phyloP scores from a whole-genome alignment of 2,797 vertebrate species.

The Vireo griseus region DNA sequence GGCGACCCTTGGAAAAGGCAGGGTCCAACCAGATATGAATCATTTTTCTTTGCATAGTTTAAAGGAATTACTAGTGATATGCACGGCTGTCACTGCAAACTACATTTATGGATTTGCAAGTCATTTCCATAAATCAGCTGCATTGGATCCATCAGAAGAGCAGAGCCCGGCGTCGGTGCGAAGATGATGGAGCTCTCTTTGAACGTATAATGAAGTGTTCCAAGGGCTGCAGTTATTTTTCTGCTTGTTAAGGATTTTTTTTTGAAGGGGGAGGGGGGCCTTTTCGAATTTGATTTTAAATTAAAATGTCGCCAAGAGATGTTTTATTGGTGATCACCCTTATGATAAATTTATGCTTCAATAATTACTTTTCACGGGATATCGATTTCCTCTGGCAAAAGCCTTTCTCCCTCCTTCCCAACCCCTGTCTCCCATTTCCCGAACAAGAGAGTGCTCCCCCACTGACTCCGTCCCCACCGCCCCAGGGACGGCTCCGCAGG shows the following conservation, averaged over 20 bases:
- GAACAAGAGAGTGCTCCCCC: background rate
- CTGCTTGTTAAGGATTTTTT: slow-evolving; percentile 76
- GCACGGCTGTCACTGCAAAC: slow-evolving; percentile 72
- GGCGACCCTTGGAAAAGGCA: slow-evolving; percentile 69
- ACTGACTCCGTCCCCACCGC: fast-evolving
- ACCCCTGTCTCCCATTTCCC: slow-evolving; percentile 2
- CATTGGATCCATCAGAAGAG: slow-evolving; percentile 69
- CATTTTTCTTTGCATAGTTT: slow-evolving; percentile 76
- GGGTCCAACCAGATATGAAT: slow-evolving; percentile 68
- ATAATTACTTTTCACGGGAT: slow-evolving; percentile 73
- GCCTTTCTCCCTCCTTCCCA: slow-evolving; percentile 34
- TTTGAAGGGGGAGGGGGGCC: background rate
- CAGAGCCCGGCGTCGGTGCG: slow-evolving; percentile 48
- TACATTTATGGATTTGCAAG: slow-evolving; percentile 75
- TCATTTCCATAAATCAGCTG: slow-evolving; percentile 74
- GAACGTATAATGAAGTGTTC: slow-evolving; percentile 72
- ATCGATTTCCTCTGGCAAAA: slow-evolving; percentile 69
- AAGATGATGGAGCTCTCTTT: slow-evolving; percentile 73
- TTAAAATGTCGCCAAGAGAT: slow-evolving; percentile 75
- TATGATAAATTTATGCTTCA: slow-evolving; percentile 78
- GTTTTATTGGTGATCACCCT: slow-evolving; percentile 76
- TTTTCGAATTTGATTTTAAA: slow-evolving; percentile 75
- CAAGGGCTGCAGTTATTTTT: slow-evolving; percentile 76
- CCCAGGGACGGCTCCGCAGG: fast-evolving
- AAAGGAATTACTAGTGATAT: slow-evolving; percentile 71